These are phyloP conservation scores for Macquaria australasica DNA, from an alignment of 2,113 vertebrate genomes.

Conservation along the genomic window DNA sequence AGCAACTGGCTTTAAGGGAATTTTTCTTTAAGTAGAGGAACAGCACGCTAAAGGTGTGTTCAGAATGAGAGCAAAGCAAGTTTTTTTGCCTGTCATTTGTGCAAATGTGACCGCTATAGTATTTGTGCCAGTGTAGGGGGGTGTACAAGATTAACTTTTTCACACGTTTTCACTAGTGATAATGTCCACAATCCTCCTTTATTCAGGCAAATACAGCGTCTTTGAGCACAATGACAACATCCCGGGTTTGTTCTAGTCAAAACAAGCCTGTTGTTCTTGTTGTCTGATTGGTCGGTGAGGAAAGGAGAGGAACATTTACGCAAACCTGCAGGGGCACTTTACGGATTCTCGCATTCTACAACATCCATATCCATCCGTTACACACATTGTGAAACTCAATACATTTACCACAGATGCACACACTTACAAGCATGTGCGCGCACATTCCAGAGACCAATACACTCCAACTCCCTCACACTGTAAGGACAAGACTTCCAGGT, in stretches of 20 bases:
- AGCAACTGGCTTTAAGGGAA: background rate
- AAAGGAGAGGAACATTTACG: background rate
- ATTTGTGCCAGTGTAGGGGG: too few relatives aligned
- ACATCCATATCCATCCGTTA: constrained; percentile 31
- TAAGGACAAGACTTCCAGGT: constrained; percentile 76
- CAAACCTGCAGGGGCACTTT: background rate
- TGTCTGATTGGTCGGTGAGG: background rate
- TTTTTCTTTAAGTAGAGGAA: background rate
- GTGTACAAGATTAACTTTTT: too few relatives aligned
- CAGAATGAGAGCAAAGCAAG: background rate
- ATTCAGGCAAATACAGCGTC: background rate
- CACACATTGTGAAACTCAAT: constrained; percentile 20
- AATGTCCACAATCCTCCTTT: background rate
- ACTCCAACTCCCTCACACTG: constrained; percentile 87
- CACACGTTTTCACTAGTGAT: too few relatives aligned
- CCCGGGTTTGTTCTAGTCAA: background rate
- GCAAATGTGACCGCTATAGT: too few relatives aligned
- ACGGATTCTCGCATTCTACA: background rate
- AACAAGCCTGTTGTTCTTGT: background rate
- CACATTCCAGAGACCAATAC: constrained; percentile 89
- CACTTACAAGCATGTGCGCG: constrained; percentile 30
- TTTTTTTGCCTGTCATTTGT: background rate
- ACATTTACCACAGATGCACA: constrained; percentile 40
- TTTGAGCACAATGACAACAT: background rate
- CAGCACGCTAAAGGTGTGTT: background rate